Percentiles rank a stretch among this genome's conserved stretches.
Conservation (phyloP, 2,797 vertebrate genomes). For the Acanthurus leucopareius region DNA sequence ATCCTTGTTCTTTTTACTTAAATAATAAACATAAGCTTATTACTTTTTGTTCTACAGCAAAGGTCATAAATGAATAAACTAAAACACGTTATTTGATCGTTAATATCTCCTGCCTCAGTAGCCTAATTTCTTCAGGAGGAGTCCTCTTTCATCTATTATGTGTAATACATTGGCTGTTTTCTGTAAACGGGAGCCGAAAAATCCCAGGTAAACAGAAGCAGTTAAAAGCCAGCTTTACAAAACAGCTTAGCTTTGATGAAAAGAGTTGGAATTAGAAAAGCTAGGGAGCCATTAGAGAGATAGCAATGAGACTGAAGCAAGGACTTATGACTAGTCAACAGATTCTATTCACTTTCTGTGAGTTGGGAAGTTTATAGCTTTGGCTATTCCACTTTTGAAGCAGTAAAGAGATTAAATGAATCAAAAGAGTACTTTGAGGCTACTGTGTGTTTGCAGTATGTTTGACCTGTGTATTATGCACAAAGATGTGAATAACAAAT, state of each 20-base stretch:
- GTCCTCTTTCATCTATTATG: neutral
- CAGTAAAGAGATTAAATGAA: constrained; percentile 17
- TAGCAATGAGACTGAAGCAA: no score
- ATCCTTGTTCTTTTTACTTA: neutral
- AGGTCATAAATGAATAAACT: neutral
- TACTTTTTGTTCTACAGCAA: neutral
- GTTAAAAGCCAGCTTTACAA: neutral
- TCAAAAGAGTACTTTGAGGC: constrained; percentile 23
- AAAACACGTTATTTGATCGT: neutral
- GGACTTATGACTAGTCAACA: no score
- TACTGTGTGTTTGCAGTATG: constrained; percentile 30
- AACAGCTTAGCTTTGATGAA: neutral
- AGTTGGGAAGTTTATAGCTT: no score
- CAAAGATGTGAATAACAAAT: constrained; percentile 33
- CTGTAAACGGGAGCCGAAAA: neutral
- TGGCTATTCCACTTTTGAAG: no score
- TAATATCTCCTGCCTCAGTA: neutral
- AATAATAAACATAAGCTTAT: neutral
- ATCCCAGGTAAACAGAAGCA: neutral
- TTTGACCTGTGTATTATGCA: constrained; percentile 39
- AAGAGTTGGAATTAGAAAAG: neutral
- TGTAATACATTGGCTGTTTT: neutral
- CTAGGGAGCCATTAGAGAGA: neutral
- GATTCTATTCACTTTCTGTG: no score
- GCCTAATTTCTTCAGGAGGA: neutral